Evolutionary conservation across 1,140 invertebrate genomes (phyloP).

Genomic region (Drosophila kepulauana): DNA sequence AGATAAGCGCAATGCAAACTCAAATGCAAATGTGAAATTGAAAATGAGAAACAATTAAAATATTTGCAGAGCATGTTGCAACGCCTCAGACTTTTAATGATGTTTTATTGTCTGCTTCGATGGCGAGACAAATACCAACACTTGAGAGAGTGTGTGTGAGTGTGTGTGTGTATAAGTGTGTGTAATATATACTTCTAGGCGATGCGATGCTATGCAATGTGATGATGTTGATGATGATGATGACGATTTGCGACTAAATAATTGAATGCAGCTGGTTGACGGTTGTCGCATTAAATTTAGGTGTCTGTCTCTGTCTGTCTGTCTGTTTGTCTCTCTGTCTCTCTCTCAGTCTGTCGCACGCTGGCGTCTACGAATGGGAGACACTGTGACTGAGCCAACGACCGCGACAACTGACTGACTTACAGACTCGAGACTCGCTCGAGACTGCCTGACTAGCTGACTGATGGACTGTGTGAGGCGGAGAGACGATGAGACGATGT

Average conservation of each 20-base stretch:
- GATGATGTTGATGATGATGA: constrained; percentile 55
- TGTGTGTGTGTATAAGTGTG: background rate
- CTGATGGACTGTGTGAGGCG: constrained; percentile 26
- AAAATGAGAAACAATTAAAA: constrained; percentile 77
- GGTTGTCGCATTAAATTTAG: constrained; percentile 83
- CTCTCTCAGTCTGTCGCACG: constrained; percentile 2
- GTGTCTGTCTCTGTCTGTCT: constrained; percentile 59
- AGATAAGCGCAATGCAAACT: constrained; percentile 13
- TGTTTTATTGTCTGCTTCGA: constrained; percentile 80
- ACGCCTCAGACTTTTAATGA: constrained; percentile 79
- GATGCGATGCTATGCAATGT: constrained; percentile 27
- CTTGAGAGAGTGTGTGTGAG: too few relatives aligned
- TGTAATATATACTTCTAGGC: constrained; percentile 48
- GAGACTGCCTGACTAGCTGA: constrained; percentile 43
- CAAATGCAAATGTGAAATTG: constrained; percentile 20
- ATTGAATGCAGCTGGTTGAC: constrained; percentile 82
- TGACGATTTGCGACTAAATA: constrained; percentile 79
- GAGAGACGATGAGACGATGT: background rate
- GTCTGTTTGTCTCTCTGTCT: background rate
- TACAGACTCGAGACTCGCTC: constrained; percentile 16
- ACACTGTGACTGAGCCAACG: constrained; percentile 75
- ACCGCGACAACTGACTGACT: constrained; percentile 70
- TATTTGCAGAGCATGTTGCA: constrained; percentile 78
- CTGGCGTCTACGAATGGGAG: constrained; percentile 64
- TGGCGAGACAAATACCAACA: constrained; percentile 49